A percentile compares a stretch with the other conserved stretches of the same genome.
Evolutionary conservation across 2,797 vertebrate species (phyloP).

Genomic region (Gymnopithys bicolor): DNA sequence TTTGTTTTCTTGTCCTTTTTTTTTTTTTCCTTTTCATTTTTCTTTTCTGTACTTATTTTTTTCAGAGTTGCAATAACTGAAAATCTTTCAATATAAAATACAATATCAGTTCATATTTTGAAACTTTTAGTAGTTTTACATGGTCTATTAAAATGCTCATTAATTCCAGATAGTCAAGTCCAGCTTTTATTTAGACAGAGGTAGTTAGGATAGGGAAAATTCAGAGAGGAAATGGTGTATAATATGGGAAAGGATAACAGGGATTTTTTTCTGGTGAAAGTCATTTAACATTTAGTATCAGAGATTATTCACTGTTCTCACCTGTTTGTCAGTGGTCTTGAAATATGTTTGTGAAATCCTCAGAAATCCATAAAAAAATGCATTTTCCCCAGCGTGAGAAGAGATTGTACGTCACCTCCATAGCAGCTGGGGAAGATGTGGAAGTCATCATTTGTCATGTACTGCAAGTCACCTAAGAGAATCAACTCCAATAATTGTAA

Average conservation of each 20-base stretch:
- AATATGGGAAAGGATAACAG: background rate
- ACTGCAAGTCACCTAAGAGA: background rate
- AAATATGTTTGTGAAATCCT: background rate
- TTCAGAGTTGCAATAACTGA: background rate
- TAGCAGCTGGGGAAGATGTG: background rate
- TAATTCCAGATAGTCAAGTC: background rate
- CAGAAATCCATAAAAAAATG: background rate
- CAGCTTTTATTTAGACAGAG: background rate
- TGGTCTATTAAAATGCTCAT: background rate
- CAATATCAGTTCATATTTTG: background rate
- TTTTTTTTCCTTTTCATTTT: background rate
- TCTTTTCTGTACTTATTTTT: background rate
- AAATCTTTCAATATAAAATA: background rate
- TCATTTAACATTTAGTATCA: background rate
- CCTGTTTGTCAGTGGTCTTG: background rate
- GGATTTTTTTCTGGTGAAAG: fast-evolving
- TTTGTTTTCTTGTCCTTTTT: background rate
- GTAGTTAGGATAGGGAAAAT: background rate
- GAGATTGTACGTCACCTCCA: background rate
- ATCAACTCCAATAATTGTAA: background rate
- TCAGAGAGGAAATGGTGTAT: background rate
- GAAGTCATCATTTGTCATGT: background rate
- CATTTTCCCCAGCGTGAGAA: background rate
- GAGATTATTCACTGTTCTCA: background rate
- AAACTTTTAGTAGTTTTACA: background rate